phyloP scores from a whole-genome alignment of 2,888 invertebrate species.

The Corythucha ciliata region DNA sequence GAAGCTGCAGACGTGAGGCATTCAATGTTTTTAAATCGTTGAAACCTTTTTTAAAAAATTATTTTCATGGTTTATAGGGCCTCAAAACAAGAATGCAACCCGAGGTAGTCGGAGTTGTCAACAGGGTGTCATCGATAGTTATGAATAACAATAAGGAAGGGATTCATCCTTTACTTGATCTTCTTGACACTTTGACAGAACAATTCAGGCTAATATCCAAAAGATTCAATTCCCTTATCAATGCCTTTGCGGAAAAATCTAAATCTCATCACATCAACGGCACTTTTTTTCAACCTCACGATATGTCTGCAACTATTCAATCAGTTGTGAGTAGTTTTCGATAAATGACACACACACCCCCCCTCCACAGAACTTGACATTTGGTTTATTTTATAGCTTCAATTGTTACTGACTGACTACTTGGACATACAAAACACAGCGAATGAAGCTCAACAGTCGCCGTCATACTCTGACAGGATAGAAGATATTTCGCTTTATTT shows the following conservation, averaged over 20 bases:
- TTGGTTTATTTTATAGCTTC: slow-evolving; percentile 51
- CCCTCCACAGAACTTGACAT: slow-evolving; percentile 6
- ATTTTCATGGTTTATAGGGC: slow-evolving; percentile 46
- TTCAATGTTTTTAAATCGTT: slow-evolving; percentile 1
- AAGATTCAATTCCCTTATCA: slow-evolving; percentile 19
- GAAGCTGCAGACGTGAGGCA: slow-evolving; percentile 55
- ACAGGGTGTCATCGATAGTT: slow-evolving; percentile 68
- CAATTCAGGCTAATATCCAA: slow-evolving; percentile 71
- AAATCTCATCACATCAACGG: slow-evolving; percentile 46
- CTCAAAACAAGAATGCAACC: slow-evolving; percentile 74
- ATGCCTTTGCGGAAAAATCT: slow-evolving; percentile 15
- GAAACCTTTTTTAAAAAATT: neutral
- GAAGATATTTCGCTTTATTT: slow-evolving; percentile 51
- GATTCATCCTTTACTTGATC: slow-evolving; percentile 45
- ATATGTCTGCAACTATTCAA: slow-evolving; percentile 85
- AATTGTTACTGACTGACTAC: slow-evolving; percentile 75
- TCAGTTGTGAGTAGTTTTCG: slow-evolving; percentile 58
- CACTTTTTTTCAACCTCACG: slow-evolving; percentile 58
- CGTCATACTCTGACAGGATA: slow-evolving; percentile 40
- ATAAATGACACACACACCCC: too few relatives aligned
- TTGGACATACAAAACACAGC: slow-evolving; percentile 69
- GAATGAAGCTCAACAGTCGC: slow-evolving; percentile 32
- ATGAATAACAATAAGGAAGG: slow-evolving; percentile 42
- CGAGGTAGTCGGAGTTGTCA: slow-evolving; percentile 69
- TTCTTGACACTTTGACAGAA: slow-evolving; percentile 66